Evolutionary conservation across 2,113 vertebrate genomes (phyloP).

Genomic region (Tragelaphus buxtoni): DNA sequence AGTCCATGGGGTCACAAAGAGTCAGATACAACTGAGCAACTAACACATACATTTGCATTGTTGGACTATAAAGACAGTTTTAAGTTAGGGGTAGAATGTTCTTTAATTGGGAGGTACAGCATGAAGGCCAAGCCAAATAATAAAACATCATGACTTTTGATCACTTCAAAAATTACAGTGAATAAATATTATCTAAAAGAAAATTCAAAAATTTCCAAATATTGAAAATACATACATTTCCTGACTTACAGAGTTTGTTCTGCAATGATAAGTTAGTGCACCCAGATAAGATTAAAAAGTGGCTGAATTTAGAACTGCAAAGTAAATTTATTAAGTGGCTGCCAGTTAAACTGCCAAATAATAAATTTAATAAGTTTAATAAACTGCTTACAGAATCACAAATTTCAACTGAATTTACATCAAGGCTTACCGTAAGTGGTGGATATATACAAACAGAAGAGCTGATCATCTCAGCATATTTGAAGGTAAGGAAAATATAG

Average conservation of each 20-base stretch:
- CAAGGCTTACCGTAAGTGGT: background rate
- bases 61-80: background rate
- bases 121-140: background rate
- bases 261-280: constrained; percentile 9
- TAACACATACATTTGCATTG: background rate
- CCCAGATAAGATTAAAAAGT: constrained; percentile 11
- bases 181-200: background rate
- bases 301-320: background rate
- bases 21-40: background rate
- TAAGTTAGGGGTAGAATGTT: background rate
- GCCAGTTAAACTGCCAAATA: background rate
- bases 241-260: constrained; percentile 62
- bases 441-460: background rate
- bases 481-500: background rate
- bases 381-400: background rate
- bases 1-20: background rate
- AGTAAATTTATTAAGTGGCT: background rate
- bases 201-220: background rate
- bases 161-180: constrained; percentile 1
- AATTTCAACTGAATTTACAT: background rate
- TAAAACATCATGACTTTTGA: background rate
- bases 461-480: background rate
- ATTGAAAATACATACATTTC: background rate
- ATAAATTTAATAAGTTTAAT: background rate
- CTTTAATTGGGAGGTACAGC: background rate